These are phyloP conservation scores for Lepus europaeus DNA, from an alignment of 2,113 vertebrate genomes.

Conservation along the genomic window DNA sequence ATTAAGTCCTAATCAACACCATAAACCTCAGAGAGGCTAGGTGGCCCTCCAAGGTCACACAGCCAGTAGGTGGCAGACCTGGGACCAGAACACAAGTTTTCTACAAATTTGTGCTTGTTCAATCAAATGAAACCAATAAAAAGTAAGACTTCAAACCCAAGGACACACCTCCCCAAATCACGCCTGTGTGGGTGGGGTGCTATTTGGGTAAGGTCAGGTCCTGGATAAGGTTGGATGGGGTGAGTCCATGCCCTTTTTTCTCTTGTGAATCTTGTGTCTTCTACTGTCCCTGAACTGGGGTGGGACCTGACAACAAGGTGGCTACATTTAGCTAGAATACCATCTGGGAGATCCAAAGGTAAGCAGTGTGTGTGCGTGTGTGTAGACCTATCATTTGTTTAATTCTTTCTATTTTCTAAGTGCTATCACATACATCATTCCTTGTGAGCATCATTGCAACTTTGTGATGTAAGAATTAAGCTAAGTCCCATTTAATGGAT, in stretches of 20 bases:
- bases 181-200: neutral
- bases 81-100: neutral
- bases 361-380: too few relatives aligned
- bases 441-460: neutral
- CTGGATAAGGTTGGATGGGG: neutral
- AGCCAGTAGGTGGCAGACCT: slow-evolving; percentile 30
- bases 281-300: neutral
- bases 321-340: neutral
- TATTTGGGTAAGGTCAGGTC: neutral
- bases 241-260: neutral
- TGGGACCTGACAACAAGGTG: neutral
- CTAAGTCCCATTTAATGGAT: neutral
- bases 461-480: neutral
- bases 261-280: neutral
- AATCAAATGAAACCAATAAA: neutral
- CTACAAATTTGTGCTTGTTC: neutral
- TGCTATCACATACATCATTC: neutral
- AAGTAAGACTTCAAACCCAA: neutral
- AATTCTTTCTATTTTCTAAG: neutral
- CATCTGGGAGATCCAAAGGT: neutral
- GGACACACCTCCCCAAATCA: neutral
- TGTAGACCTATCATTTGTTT: neutral
- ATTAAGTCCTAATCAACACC: neutral
- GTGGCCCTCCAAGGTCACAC: neutral
- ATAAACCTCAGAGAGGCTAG: neutral